phyloP scores from a whole-genome alignment of 2,113 vertebrate species.

The Channa argus region DNA sequence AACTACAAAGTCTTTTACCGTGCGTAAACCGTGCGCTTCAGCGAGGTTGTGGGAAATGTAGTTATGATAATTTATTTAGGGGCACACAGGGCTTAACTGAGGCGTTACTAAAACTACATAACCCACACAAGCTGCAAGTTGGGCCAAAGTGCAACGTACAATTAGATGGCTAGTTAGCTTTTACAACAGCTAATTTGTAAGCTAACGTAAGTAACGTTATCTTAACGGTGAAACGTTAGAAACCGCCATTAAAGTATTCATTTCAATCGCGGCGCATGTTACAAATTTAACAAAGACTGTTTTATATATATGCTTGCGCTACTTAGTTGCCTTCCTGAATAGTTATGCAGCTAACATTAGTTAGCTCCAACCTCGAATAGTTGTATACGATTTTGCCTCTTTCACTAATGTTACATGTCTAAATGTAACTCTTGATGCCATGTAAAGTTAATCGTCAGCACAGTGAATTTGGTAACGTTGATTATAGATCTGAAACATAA shows the following conservation, averaged over 20 bases:
- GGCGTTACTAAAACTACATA: conserved; percentile 67
- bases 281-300: rapidly evolving
- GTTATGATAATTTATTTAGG: conserved; percentile 2
- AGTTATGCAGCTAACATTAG: conserved; percentile 41
- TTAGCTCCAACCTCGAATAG: conserved; percentile 18
- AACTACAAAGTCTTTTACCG: conserved; percentile 65
- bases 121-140: conserved; percentile 41
- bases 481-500: neutral
- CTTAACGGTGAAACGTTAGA: neutral
- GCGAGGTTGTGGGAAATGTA: conserved; percentile 51
- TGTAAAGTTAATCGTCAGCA: neutral
- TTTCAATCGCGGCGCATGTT: neutral
- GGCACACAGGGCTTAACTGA: neutral
- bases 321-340: neutral
- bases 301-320: neutral
- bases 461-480: neutral
- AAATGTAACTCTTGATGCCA: rapidly evolving
- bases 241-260: rapidly evolving
- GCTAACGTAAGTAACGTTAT: conserved; percentile 36
- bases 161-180: conserved; percentile 51
- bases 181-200: conserved; percentile 42
- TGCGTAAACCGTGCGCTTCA: rapidly evolving
- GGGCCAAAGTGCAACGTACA: conserved; percentile 64
- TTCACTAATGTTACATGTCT: neutral
- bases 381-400: neutral